Base-by-base conservation (phyloP, 2,113 vertebrate species). In the Australoheros scitulus region DNA sequence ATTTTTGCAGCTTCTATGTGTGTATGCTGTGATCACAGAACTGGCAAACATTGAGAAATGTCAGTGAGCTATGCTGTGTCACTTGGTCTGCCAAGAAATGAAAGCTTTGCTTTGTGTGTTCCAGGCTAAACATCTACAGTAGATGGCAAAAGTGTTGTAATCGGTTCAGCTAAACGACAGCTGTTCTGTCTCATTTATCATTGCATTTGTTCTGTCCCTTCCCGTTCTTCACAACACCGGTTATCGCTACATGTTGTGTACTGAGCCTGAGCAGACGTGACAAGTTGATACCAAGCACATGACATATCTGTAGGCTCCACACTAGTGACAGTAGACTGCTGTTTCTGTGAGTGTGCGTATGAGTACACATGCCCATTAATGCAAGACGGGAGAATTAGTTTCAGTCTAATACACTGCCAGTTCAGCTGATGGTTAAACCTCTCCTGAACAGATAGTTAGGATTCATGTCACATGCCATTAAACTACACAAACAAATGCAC, bases 121-220 rank as follows among this genome's bases (percentile, higher is more conserved):
- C 65, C 84, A 57, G 83, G 76, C 86, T 87, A 82, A 93, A 91
- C 82, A 88, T 65, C 88, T 70, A 63, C 85, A 84, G 85, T 80
- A 79, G 87, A 89, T 38, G 77, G 82, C 77, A 63, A 82, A 38
- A 47, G 56, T 86, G 87, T 65, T 78, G 84, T 87, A 90, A 92
- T 92, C 91, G 81, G 60, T 91, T 84, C 82, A 86, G 61, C 68
- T 92, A 86, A 89, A 83, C 14, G 88, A 89, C 91, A 91, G 89
- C 89, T 88, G 87, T 72, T 87, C 81, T 50, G 76, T 87, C 38
- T 82, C 81, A 59, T 91, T 85, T 84, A 85, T 80, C 84, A 68
- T 47, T 82, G 61, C 84, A 85, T 91, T 93, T 91, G 90, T 90
- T 91, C 81, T 89, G 80, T 89, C 77, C 58, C 68, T 88, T 63